These are phyloP conservation scores for Diplosoma virens DNA, from an alignment of 23 tunicate species.

Conservation along the genomic window DNA sequence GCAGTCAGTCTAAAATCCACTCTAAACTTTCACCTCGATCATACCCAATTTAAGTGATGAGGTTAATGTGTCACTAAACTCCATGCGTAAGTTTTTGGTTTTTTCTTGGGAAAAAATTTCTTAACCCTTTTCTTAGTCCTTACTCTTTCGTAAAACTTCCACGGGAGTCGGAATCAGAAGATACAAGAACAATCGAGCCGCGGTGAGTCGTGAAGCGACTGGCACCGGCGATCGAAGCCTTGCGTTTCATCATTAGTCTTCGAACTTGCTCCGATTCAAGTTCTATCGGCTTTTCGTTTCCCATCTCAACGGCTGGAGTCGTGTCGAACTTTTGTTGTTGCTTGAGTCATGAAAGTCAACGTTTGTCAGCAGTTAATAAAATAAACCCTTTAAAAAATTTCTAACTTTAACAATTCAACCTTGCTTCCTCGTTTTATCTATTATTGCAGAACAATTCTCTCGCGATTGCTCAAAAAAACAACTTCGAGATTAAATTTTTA, in stretches of 20 bases:
- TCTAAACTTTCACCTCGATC: too few species aligned
- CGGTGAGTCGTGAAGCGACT: not conserved
- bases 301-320: conserved; percentile 33
- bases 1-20: too few species aligned
- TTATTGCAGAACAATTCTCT: too few species aligned
- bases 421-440: too few species aligned
- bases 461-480: too few species aligned
- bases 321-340: conserved; percentile 30
- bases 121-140: not conserved
- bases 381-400: too few species aligned
- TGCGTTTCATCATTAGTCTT: conserved; percentile 41
- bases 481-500: too few species aligned
- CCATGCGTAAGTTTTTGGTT: not conserved
- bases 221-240: conserved; percentile 25
- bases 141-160: not conserved
- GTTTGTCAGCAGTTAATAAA: too few species aligned
- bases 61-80: not conserved
- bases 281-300: conserved; percentile 60
- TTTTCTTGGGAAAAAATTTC: not conserved
- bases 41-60: not conserved
- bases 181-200: not conserved
- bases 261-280: conserved; percentile 52
- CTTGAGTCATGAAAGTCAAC: too few species aligned
- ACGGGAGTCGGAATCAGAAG: not conserved
- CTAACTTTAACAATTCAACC: too few species aligned